These are phyloP conservation scores for Galago senegalensis DNA, from an alignment of 2,797 vertebrate genomes.

Conservation along the genomic window DNA sequence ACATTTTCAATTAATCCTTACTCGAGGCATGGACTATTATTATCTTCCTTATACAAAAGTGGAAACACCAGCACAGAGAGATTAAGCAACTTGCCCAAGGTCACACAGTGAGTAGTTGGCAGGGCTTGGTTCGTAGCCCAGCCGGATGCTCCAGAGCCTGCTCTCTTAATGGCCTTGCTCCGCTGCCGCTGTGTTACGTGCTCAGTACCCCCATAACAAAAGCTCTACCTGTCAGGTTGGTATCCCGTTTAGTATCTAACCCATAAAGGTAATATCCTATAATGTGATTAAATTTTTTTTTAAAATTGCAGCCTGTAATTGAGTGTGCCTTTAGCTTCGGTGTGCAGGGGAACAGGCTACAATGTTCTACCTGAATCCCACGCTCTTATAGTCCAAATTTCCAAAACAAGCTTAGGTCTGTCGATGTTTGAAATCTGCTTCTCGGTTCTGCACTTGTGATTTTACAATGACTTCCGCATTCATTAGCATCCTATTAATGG, in stretches of 20 bases:
- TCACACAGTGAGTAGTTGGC: slow-evolving; percentile 58
- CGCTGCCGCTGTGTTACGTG: background rate
- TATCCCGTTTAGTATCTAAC: slow-evolving; percentile 22
- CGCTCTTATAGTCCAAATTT: background rate
- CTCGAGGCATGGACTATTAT: slow-evolving; percentile 39
- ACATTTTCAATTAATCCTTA: slow-evolving; percentile 74
- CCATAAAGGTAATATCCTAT: background rate
- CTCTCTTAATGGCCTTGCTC: background rate
- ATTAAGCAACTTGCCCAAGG: slow-evolving; percentile 69
- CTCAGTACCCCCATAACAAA: background rate
- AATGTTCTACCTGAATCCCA: background rate
- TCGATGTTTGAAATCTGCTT: background rate
- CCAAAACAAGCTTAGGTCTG: background rate
- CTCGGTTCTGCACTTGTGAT: background rate
- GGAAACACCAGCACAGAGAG: slow-evolving; percentile 63
- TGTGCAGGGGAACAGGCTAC: background rate
- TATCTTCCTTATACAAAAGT: slow-evolving; percentile 64
- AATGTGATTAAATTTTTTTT: background rate
- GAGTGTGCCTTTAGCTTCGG: background rate
- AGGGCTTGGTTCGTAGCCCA: background rate
- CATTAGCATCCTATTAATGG: background rate
- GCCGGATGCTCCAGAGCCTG: background rate
- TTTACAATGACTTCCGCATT: background rate
- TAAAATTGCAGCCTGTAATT: background rate
- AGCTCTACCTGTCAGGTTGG: background rate